Evolutionary conservation across 2,113 vertebrate genomes (phyloP), one percentile per base, ranked within the genome.

Genomic region (Holacanthus passer): DNA sequence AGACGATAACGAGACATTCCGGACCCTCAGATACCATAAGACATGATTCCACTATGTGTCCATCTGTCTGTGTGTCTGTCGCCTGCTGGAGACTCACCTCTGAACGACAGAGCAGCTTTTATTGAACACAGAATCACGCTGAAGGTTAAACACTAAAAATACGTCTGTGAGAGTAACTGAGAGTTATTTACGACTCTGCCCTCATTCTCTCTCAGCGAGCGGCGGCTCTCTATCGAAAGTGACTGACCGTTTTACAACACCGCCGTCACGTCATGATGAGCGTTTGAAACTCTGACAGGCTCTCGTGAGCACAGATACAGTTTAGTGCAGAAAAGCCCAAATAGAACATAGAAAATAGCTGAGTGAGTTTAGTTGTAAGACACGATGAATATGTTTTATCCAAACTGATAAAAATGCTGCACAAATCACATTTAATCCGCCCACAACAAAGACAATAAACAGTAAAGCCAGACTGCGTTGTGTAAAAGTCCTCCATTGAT

Each of bases 1-100:
- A 6, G 22, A 58, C 59, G 7, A 41, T 75, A 72, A 82, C 10
- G 35, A 85, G 76, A 63, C 83, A 71, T 60, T 59, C 72, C 77
- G 27, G 73, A 64, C 22, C 62, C 73, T 16, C 16, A 35, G 79
- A 75, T 68, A 82, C 60, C 45, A 13, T 10, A 8, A 83, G 59
- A 70, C 5, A 17, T n/a, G n/a, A n/a, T n/a, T n/a, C n/a, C n/a
- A n/a, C n/a, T n/a, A n/a, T n/a, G n/a, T 13, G 47, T 75, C 62
- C 5, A 0, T 24, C 7, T 27, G 48, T 22, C 1, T 39, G 55
- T 31, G 48, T 20, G 37, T 55, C 1, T 39, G 32, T 69, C 11
- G 19, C 19, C 43, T 35, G 65, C 64, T 7, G 65, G 20, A n/a
- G 19, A 31, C 27, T 24, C 56, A 4, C 11, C 16, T 50, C 58